Percentiles rank a stretch among this genome's conserved stretches.
Conservation (phyloP, 2,888 invertebrate species). For the Drosophila prolongata region DNA sequence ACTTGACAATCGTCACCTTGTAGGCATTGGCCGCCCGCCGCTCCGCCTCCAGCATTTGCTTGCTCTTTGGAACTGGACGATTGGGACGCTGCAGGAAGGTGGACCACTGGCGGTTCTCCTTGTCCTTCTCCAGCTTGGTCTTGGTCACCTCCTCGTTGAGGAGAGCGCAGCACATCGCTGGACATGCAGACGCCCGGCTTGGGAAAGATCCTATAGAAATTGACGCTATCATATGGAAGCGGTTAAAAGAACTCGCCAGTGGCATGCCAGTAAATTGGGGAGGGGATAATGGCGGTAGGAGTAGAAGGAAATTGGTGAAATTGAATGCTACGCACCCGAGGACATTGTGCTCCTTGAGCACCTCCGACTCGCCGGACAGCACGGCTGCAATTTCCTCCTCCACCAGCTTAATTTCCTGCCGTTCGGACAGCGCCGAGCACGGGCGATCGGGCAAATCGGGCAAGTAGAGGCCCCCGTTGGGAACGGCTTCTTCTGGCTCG, state of each 20-base stretch:
- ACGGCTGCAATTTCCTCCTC: conserved; percentile 89
- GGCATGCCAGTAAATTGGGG: background rate
- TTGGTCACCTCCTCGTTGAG: conserved; percentile 86
- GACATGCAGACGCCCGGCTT: conserved; percentile 87
- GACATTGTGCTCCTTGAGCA: conserved; percentile 88
- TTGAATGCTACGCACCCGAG: conserved; percentile 80
- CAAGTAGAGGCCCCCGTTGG: conserved; percentile 51
- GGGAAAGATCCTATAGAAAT: conserved; percentile 89
- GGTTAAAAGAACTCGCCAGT: conserved; percentile 34
- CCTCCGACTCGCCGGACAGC: conserved; percentile 89
- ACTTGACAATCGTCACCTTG: conserved; percentile 86
- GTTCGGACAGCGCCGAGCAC: conserved; percentile 78
- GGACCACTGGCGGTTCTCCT: conserved; percentile 88
- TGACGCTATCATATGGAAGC: conserved; percentile 85
- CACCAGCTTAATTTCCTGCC: conserved; percentile 84
- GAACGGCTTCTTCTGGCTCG: conserved; percentile 10
- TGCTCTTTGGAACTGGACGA: conserved; percentile 87
- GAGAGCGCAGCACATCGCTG: conserved; percentile 88
- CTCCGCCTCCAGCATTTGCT: conserved; percentile 81
- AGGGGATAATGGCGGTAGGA: background rate
- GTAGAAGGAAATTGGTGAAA: conserved; percentile 15
- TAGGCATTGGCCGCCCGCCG: conserved; percentile 84
- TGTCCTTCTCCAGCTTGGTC: conserved; percentile 85
- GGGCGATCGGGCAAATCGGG: conserved; percentile 74
- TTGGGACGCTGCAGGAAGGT: conserved; percentile 91